Evolutionary conservation across 2,797 vertebrate species (phyloP).

Genomic region (Limnodromus scolopaceus): DNA sequence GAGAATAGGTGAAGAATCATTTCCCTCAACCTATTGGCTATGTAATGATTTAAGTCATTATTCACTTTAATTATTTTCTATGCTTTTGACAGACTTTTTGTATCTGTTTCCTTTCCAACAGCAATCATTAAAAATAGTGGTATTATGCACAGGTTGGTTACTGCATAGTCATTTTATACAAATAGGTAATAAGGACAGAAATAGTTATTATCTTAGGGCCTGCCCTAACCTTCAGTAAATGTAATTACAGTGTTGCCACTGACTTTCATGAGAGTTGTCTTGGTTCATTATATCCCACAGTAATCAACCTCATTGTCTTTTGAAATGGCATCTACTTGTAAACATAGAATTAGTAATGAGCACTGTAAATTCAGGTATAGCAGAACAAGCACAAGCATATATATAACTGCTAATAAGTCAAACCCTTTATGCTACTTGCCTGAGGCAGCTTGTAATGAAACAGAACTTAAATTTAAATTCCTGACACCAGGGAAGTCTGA

Average conservation of each 20-base stretch:
- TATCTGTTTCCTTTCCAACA: neutral
- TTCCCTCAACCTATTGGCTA: neutral
- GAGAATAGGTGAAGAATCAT: neutral
- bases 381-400: neutral
- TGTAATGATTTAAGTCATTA: neutral
- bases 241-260: neutral
- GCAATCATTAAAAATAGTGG: neutral
- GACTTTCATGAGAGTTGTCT: neutral
- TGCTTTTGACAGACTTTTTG: fast-evolving
- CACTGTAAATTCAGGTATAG: neutral
- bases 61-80: neutral
- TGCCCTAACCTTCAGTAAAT: neutral
- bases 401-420: neutral
- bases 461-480: neutral
- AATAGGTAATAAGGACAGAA: neutral
- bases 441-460: neutral
- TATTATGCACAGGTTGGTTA: neutral
- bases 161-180: neutral
- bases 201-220: neutral
- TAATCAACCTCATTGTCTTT: neutral
- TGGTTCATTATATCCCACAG: neutral
- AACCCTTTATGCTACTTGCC: neutral
- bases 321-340: neutral
- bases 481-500: neutral
- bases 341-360: neutral